Conservation (phyloP, 2,113 vertebrate species). For the Scartelaos histophorus region DNA sequence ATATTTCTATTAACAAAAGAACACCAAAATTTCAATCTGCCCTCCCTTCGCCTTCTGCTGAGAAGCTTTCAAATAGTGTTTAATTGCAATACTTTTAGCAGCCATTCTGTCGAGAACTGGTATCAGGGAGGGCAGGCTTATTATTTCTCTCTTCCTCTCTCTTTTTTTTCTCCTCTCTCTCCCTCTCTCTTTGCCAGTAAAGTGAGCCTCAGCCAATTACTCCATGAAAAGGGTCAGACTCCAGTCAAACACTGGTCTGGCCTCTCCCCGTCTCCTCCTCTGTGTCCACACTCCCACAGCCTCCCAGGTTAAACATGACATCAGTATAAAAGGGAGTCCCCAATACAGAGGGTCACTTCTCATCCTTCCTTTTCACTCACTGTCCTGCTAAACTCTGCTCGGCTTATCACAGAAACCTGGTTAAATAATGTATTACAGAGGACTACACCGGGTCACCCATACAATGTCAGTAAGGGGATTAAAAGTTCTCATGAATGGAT, state of each 20-base stretch:
- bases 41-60: no score
- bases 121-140: not conserved
- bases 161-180: not conserved
- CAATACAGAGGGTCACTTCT: not conserved
- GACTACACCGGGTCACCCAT: not conserved
- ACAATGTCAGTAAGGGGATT: not conserved
- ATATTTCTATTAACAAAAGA: no score
- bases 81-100: not conserved
- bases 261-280: not conserved
- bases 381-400: not conserved
- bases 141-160: not conserved
- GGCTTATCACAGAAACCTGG: not conserved
- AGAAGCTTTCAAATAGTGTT: not conserved
- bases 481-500: not conserved
- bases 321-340: conserved; percentile 24
- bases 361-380: not conserved
- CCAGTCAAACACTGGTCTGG: conserved; percentile 21
- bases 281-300: not conserved
- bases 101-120: not conserved
- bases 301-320: conserved; percentile 30
- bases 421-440: not conserved
- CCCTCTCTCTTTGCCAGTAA: not conserved
- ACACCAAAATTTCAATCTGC: no score
- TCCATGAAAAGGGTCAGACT: conserved; percentile 33
- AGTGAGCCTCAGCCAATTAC: conserved; percentile 26